Conservation (phyloP, 2,797 vertebrate genomes). For the Erethizon dorsatum region DNA sequence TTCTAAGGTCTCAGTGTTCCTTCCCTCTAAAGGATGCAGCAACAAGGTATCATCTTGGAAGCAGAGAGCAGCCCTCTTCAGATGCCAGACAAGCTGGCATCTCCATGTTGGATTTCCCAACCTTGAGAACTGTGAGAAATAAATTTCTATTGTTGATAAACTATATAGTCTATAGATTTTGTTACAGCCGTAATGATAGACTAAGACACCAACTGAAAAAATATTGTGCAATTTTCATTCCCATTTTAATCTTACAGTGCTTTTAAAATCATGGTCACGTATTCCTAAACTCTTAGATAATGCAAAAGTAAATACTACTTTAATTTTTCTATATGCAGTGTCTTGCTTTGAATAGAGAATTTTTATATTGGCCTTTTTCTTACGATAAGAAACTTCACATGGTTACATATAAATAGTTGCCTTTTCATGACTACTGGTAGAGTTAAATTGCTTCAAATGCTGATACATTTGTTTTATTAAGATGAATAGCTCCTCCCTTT, state of each 20-base stretch:
- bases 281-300: not conserved
- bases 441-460: not conserved
- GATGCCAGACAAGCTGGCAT: not conserved
- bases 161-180: not conserved
- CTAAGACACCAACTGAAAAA: not conserved
- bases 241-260: not conserved
- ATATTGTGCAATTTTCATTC: not conserved
- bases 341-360: not conserved
- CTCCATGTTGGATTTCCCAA: not conserved
- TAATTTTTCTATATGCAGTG: not conserved
- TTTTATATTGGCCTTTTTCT: not conserved
- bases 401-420: not conserved
- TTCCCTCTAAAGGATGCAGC: not conserved
- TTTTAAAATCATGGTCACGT: conserved; percentile 5
- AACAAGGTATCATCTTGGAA: not conserved
- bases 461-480: not conserved
- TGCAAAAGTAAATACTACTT: not conserved
- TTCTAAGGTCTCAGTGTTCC: not conserved
- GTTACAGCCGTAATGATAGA: not conserved
- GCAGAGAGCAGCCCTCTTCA: not conserved
- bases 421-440: not conserved
- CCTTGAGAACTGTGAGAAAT: not conserved
- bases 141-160: not conserved
- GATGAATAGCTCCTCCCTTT: not conserved
- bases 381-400: not conserved